Conservation (phyloP, 2,113 vertebrate species). For the Terrapene triunguis region DNA sequence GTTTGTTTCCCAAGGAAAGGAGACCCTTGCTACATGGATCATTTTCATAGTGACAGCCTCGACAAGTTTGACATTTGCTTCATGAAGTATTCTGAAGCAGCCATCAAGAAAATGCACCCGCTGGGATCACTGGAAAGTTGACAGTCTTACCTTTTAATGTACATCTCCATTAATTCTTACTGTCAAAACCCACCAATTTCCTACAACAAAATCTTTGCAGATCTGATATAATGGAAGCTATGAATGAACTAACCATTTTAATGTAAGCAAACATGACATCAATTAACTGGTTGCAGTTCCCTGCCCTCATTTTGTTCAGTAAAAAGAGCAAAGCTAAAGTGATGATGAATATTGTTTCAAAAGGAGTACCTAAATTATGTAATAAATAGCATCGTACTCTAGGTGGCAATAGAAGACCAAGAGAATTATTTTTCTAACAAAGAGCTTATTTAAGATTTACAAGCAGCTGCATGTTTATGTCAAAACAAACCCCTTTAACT, state of each 20-base stretch:
- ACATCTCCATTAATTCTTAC: constrained; percentile 78
- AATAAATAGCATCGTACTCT: constrained; percentile 27
- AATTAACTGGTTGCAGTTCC: constrained; percentile 41
- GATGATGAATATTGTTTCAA: neutral
- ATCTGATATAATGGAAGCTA: constrained; percentile 4
- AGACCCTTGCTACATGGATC: constrained; percentile 83
- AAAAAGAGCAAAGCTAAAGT: neutral
- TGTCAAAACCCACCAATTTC: constrained; percentile 48
- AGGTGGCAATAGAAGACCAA: constrained; percentile 73
- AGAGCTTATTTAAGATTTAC: constrained; percentile 5
- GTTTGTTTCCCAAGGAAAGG: constrained; percentile 82
- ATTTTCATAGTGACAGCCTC: constrained; percentile 83
- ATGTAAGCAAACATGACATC: constrained; percentile 44
- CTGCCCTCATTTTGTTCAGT: neutral
- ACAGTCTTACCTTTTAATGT: constrained; percentile 80
- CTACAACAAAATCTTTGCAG: constrained; percentile 8
- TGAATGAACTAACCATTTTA: constrained; percentile 36
- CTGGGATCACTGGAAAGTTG: constrained; percentile 75
- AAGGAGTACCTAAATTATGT: neutral
- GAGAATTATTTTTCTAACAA: neutral
- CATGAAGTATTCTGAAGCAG: constrained; percentile 77
- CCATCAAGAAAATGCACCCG: constrained; percentile 79
- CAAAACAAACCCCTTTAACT: constrained; percentile 50
- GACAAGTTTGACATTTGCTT: constrained; percentile 89
- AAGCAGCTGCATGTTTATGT: constrained; percentile 70